Base-by-base conservation (phyloP, 2,113 vertebrate species). In the Colinus virginianus region DNA sequence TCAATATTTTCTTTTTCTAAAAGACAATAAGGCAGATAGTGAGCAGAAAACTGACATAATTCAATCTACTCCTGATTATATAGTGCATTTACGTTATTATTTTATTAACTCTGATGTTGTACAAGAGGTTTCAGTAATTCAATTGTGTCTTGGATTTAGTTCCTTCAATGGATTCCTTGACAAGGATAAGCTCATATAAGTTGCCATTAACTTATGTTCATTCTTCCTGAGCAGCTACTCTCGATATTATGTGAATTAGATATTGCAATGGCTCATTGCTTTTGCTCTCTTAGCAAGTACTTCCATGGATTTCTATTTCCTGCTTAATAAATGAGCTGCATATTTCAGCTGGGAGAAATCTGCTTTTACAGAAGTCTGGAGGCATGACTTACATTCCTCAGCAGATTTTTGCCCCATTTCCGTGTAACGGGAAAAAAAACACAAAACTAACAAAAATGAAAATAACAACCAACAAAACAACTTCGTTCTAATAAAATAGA, bases 61-160 rank as follows among this genome's bases (percentile, higher is more conserved):
- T 90, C 30, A 92, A 90, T 90, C 96, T 93, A 9, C 18, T 76
- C 93, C 64, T 84, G 45, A 81, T 90, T 93, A 34, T 84, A 15
- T 55, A 53, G 71, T 78, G 17, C 36, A 63, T 85, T 95, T 94
- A 36, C 88, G 12, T 48, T 93, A 70, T 90, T 88, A 88, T 91
- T 96, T 96, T 95, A 95, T 96, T 94, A 97, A 80, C 26, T 43
- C 13, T 71, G 32, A 78, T 94, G 49, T 87, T 93, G 85, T 18
- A 90, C 68, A 94, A 84, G 77, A 89, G 79, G 95, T 83, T 90
- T 92, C 88, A 81, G 34, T 94, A 91, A 96, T 90, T 70, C 11
- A 88, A 58, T 91, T 91, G 12, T 82, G 55, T 86, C 77, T 90
- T 32, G 70, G 55, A n/a, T 77, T 96, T 92, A 78, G 32, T 17